Evolutionary conservation across 2,113 vertebrate genomes (phyloP), one percentile per base, ranked within the genome.

Genomic region (Cavia aperea): DNA sequence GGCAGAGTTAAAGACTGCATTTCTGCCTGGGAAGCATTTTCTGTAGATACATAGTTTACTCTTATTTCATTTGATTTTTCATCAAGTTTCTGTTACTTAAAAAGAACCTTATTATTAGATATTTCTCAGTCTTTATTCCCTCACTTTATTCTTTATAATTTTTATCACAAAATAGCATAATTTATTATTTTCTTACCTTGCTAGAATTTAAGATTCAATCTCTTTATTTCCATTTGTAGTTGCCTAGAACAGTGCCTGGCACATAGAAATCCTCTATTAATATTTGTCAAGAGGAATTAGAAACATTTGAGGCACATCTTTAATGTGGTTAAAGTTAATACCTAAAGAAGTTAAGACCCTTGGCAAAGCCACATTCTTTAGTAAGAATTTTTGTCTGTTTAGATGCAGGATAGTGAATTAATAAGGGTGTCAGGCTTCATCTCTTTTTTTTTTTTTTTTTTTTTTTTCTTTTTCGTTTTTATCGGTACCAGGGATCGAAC

Each of bases 221-320:
- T 79, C 21, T 36, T 65, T 81, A 5, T 58, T 58, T 58, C 18
- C 56, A 16, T 58, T 49, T n/a, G n/a, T 63, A 23, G n/a, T 51
- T 89, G 43, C 11, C 31, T 75, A 83, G 33, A 51, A 54, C 24
- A 90, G 33, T 75, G 49, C 46, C 56, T 85, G 54, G 10, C 21
- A 72, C n/a, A 51, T 72, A 24, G 29, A 89, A 79, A 18, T 65
- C 21, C 29, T 73, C 26, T 78, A 7, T 54, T 92, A 68, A 36
- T 88, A 29, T 31, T 84, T 72, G 23, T 89, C 46, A 54, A 89
- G 79, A 92, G 75, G 85, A 94, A 73, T 86, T 79, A 63, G 36
- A 31, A 72, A 39, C 70, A 73, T 54, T 26, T 89, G 46, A 72
- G 73, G 85, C n/a, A n/a, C 24, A 89, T 81, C 65, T 81, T n/a